phyloP scores from a whole-genome alignment of 2,113 vertebrate species.

The Eublepharis macularius region DNA sequence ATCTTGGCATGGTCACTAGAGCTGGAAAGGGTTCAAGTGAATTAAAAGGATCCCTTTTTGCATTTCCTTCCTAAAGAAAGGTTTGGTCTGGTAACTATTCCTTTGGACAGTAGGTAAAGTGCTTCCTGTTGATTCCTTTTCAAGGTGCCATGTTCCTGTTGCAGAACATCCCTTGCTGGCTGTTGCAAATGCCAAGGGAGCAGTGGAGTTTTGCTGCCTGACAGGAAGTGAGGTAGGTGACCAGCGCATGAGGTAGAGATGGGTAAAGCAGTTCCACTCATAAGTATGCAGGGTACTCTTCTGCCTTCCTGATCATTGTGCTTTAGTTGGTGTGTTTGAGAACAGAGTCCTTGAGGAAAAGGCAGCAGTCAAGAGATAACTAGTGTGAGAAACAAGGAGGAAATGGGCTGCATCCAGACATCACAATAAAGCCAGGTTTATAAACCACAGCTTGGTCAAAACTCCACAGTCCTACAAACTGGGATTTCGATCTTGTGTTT shows the following conservation, averaged over 20 bases:
- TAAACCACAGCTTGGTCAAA: too few species aligned
- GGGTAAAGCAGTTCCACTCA: background rate
- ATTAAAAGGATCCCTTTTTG: background rate
- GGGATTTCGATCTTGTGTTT: too few species aligned
- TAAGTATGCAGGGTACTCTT: accelerated
- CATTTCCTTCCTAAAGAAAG: background rate
- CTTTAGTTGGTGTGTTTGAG: background rate
- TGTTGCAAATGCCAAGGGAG: conserved; percentile 83
- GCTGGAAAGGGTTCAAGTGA: background rate
- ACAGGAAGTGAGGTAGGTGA: conserved; percentile 80
- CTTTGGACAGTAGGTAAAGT: background rate
- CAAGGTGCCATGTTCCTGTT: conserved; percentile 88
- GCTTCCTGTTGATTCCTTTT: conserved; percentile 15
- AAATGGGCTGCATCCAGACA: too few species aligned
- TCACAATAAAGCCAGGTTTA: too few species aligned
- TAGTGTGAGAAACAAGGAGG: background rate
- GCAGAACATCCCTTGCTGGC: conserved; percentile 79
- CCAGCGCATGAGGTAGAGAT: background rate
- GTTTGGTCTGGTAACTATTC: background rate
- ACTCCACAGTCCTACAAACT: too few species aligned
- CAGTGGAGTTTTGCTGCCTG: conserved; percentile 81
- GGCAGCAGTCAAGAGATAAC: accelerated
- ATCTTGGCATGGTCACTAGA: background rate
- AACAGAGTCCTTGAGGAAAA: background rate
- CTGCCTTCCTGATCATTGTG: background rate